Percentiles rank a stretch among this genome's conserved stretches.
These are phyloP conservation scores for Aspidoscelis tigris DNA, from an alignment of 2,113 vertebrate genomes.

Conservation along the genomic window DNA sequence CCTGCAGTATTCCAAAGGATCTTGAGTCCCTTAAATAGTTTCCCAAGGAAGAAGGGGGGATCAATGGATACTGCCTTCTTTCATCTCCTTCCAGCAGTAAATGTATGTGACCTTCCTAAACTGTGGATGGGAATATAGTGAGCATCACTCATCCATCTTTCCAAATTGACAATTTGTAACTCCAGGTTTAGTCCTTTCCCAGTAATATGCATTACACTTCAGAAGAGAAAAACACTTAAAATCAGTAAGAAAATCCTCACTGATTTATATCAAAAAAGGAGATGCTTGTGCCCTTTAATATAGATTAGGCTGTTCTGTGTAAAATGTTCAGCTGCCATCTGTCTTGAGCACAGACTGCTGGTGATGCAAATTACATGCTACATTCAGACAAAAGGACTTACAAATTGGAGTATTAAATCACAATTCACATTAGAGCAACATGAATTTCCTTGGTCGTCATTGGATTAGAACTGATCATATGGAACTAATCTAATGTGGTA, in stretches of 20 bases:
- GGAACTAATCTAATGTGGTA: constrained; percentile 46
- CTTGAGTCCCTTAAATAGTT: neutral
- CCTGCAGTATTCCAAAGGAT: too few species aligned
- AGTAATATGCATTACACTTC: neutral
- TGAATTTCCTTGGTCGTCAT: constrained; percentile 31
- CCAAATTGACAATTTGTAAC: neutral
- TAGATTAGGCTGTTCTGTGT: accelerated
- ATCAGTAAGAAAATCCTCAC: neutral
- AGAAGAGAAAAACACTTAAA: neutral
- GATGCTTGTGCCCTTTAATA: neutral
- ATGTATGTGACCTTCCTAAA: too few species aligned
- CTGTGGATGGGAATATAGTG: neutral
- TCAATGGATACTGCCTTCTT: too few species aligned
- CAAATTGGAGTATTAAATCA: constrained; percentile 39
- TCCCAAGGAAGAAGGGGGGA: neutral
- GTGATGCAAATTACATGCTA: neutral
- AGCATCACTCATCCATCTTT: neutral
- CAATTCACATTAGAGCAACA: constrained; percentile 33
- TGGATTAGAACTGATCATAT: constrained; percentile 53
- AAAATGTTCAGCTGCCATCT: accelerated
- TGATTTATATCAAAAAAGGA: neutral
- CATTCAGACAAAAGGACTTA: constrained; percentile 28
- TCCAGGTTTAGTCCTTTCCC: neutral
- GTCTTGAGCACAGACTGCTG: neutral
- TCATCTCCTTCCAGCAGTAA: neutral